These are phyloP conservation scores for Nerophis lumbriciformis DNA, from an alignment of 2,113 vertebrate genomes.

Conservation along the genomic window DNA sequence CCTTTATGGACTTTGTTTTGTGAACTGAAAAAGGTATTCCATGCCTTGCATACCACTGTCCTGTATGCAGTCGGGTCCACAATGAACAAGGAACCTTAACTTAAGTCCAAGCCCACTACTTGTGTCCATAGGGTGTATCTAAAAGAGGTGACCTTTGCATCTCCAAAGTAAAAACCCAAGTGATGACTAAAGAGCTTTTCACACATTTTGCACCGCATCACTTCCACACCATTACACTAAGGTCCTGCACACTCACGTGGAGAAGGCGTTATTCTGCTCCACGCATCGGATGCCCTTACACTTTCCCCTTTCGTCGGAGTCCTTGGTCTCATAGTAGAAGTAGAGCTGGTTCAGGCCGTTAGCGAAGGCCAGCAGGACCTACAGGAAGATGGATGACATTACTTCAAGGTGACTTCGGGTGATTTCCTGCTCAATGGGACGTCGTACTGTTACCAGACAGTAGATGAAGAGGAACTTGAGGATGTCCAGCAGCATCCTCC, in stretches of 20 bases:
- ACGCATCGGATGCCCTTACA: constrained; percentile 97
- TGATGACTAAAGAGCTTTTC: background rate
- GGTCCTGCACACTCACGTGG: constrained; percentile 84
- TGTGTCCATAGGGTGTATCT: too few species aligned
- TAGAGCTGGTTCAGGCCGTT: constrained; percentile 99
- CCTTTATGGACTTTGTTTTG: too few species aligned
- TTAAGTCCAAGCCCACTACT: too few species aligned
- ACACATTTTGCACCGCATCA: constrained; percentile 14
- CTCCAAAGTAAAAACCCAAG: too few species aligned
- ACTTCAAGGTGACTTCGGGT: background rate
- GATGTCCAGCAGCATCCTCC: constrained; percentile 97
- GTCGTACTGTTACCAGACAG: constrained; percentile 78
- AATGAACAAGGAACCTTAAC: too few species aligned
- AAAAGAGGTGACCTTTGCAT: too few species aligned
- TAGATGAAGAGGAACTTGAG: constrained; percentile 99
- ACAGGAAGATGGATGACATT: background rate
- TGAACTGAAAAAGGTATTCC: too few species aligned
- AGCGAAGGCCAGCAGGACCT: constrained; percentile 89
- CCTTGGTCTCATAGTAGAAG: constrained; percentile 97
- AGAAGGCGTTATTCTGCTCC: constrained; percentile 98
- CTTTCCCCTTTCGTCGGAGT: constrained; percentile 80
- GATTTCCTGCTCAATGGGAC: too few species aligned
- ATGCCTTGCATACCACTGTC: too few species aligned
- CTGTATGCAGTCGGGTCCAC: too few species aligned
- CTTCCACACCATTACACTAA: constrained; percentile 21